Evolutionary conservation across 2,797 vertebrate genomes (phyloP), one percentile per base, ranked within the genome.

Genomic region (Kryptolebias ocellatus): DNA sequence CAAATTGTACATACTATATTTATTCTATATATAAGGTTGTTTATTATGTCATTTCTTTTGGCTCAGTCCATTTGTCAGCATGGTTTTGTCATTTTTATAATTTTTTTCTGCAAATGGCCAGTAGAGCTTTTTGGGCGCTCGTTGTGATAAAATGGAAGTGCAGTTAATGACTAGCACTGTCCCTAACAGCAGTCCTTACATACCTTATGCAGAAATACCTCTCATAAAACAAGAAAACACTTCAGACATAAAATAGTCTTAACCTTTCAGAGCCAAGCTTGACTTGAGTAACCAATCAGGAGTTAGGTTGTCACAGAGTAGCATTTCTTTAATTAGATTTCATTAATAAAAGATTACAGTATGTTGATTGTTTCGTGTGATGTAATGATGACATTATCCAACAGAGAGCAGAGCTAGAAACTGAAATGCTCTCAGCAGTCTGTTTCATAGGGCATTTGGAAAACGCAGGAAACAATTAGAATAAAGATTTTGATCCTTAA

Each of bases 1-100:
- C 90, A 92, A 92, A 91, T 89, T 94, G 91, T 94, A 95, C 83
- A 95, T 94, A 94, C 80, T 90, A 94, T 95, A 95, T 95, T 94
- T 95, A 95, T 95, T 95, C 92, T 94, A 91, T 93, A 94, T 93
- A 92, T 94, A 90, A 88, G 89, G 86, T 83, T 93, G 92, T 94
- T 91, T 92, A 92, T 94, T 93, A 90, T 90, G 73, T 86, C 85
- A 89, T 92, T 89, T 82, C 84, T 90, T 92, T 87, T 89, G 81
- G 67, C 78, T 86, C 78, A 17, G 64, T 81, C 86, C 76, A 70
- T 71, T 73, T 88, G 79, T 83, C 85, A 62, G 67, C 62, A 53
- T 75, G 70, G 16, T 51, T 76, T 86, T n/a, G 27, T n/a, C 37
- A 29, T 67, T 42, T n/a, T 46, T 78, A 64, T 56, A 75, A 53